Evolutionary conservation across 1,140 invertebrate genomes (phyloP), one percentile per base, ranked within the genome.

Genomic region (Aphelenchoides fujianensis): DNA sequence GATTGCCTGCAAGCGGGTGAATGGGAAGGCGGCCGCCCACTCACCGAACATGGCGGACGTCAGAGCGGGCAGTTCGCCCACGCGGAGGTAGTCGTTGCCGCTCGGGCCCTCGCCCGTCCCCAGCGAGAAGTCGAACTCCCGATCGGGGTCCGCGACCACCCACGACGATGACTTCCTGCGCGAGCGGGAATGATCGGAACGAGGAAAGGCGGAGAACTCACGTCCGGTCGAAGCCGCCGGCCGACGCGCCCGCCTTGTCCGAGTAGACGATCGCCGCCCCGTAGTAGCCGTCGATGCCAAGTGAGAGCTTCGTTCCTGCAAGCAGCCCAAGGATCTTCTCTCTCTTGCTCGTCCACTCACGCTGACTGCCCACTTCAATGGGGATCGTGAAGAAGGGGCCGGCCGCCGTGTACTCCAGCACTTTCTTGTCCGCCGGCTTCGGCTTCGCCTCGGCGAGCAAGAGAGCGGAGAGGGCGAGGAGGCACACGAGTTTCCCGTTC

Each of bases 401-500:
- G 23, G 41, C 12, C 12, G 41, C 41, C 23, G 41, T 16, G 23
- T 48, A 48, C 12, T 48, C 41, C 41, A 48, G n/a, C n/a, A 48
- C 41, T 12, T 48, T 48, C 41, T 23, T 48, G 41, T 16, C n/a
- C n/a, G n/a, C n/a, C n/a, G n/a, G n/a, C n/a, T 23, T 48, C 23
- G 41, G 41, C 23, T 48, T 48, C 23, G 41, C 41, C 12, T 48
- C 41, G 41, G 23, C 41, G 23, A 48, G 23, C 12, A 48, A 12
- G 23, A 48, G 41, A 16, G 41, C 12, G 23, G 23, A 16, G 41
- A 48, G 23, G 41, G 23, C 41, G 41, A 48, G 41, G 23, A 48
- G 41, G n/a, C n/a, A n/a, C n/a, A n/a, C n/a, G n/a, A n/a, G n/a
- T 48, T 48, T 48, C 23, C 41, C 41, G 41, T 48, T 48, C 41